Conservation (phyloP, 2,113 vertebrate species). For the Scytalopus superciliaris region DNA sequence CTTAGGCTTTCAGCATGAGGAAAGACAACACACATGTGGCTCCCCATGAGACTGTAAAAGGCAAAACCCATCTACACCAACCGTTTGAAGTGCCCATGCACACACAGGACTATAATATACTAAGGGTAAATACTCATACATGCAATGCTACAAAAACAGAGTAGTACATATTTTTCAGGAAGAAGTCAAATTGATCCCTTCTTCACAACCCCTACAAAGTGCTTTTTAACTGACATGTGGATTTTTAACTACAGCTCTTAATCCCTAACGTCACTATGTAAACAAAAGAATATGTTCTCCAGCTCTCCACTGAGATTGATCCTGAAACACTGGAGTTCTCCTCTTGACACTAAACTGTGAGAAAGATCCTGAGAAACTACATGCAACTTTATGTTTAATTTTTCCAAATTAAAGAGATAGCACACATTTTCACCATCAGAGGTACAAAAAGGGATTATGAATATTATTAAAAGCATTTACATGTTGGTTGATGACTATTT, state of each 20-base stretch:
- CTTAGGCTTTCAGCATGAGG: not conserved
- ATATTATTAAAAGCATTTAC: not conserved
- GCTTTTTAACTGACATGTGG: not conserved
- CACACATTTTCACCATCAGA: not conserved
- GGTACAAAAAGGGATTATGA: not conserved
- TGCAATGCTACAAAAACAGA: not conserved
- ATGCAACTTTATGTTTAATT: not conserved
- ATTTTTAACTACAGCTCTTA: not conserved
- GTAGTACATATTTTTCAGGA: not conserved
- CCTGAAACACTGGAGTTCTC: not conserved
- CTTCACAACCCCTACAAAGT: not conserved
- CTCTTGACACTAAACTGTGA: not conserved
- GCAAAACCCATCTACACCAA: not conserved
- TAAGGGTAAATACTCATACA: rapidly evolving
- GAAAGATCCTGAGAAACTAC: not conserved
- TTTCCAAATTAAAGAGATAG: not conserved
- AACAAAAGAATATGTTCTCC: not conserved
- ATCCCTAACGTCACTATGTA: not conserved
- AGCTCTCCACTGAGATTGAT: not conserved
- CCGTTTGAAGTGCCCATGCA: not conserved
- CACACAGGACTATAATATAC: not conserved
- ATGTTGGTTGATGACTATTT: not conserved
- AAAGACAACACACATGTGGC: not conserved
- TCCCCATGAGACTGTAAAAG: not conserved
- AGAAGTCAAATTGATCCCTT: not conserved